Base-by-base conservation (phyloP, 64 coral and sea anemone species). In the Anthopleura sola region DNA sequence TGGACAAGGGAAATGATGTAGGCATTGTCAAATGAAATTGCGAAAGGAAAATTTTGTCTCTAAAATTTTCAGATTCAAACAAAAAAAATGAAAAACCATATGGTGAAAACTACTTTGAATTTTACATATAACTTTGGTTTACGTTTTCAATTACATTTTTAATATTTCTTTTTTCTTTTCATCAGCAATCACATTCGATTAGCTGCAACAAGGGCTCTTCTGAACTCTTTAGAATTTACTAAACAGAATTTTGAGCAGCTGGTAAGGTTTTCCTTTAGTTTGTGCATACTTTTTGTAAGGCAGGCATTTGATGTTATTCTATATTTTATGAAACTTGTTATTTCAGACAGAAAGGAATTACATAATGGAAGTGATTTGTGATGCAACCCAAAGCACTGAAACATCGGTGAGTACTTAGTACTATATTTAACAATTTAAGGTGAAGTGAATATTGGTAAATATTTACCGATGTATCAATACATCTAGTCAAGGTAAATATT, bases 171-270 rank as follows among this genome's bases (percentile, higher is more conserved):
- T 94, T 0, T 69, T 91, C 0, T 69, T 75, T 44, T 44, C 40
- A 18, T 85, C 75, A 99, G 97, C 19, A 49, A 82, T 57, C 66
- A 87, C 55, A 92, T 99, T 79, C 90, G 90, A 34, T 36, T 95
- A 46, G 90, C 97, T 82, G 97, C 97, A 20, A 92, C 97, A 58
- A 95, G 87, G 85, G 97, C 97, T 1, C 87, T 99, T 33, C 83
- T 94, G 19, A 99, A 99, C 81, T 99, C 97, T n/a, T 79, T 99
- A 18, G 97, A 99, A 90, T 99, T 99, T 89, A 94, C 97, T 55
- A 99, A 99, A 60, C 89, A 94, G 20, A 99, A 99, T 82, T 99
- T 99, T 92, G 97, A 99, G 80, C 92, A 89, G 87, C 85, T 87
- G 80, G 97, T 92, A 87, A 82, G 76, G 77, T 9, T 78, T 68